A percentile compares a stretch with the other conserved stretches of the same genome.
Conservation (phyloP, 1,140 invertebrate genomes). For the Apis florea region DNA sequence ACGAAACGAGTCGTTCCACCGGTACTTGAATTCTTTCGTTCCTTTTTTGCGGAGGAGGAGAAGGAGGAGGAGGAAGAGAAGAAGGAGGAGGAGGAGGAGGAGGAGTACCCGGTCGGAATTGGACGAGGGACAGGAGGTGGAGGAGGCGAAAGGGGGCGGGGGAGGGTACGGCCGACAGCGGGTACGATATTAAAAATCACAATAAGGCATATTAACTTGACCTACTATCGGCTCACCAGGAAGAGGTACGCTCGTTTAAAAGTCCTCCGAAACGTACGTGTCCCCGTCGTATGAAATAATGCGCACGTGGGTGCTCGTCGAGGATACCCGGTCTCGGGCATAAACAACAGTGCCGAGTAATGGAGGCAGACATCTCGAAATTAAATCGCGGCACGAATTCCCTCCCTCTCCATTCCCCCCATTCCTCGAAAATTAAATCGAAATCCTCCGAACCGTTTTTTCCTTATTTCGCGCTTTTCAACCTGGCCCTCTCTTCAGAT, state of each 20-base stretch:
- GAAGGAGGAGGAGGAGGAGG: slow-evolving; percentile 41
- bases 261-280: slow-evolving; percentile 48
- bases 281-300: slow-evolving; percentile 38
- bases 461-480: slow-evolving; percentile 4
- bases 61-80: slow-evolving; percentile 44
- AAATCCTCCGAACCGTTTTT: neutral
- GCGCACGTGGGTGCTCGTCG: slow-evolving; percentile 43
- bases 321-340: slow-evolving; percentile 1
- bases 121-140: slow-evolving; percentile 59
- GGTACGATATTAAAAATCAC: slow-evolving; percentile 75
- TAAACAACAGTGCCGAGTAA: slow-evolving; percentile 48
- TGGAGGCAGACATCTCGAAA: slow-evolving; percentile 22
- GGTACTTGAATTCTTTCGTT: slow-evolving; percentile 71
- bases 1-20: slow-evolving; percentile 69
- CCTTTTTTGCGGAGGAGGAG: slow-evolving; percentile 65
- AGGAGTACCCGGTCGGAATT: neutral
- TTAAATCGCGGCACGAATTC: neutral
- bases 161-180: slow-evolving; percentile 58
- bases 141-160: slow-evolving; percentile 27
- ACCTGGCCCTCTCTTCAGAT: neutral
- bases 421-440: neutral
- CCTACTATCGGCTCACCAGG: slow-evolving; percentile 70
- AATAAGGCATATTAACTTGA: slow-evolving; percentile 77
- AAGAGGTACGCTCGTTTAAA: slow-evolving; percentile 61
- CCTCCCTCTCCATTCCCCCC: neutral